Percentiles rank a stretch among this genome's conserved stretches.
phyloP scores from a whole-genome alignment of 2,797 vertebrate genomes.

The Melopsittacus undulatus region DNA sequence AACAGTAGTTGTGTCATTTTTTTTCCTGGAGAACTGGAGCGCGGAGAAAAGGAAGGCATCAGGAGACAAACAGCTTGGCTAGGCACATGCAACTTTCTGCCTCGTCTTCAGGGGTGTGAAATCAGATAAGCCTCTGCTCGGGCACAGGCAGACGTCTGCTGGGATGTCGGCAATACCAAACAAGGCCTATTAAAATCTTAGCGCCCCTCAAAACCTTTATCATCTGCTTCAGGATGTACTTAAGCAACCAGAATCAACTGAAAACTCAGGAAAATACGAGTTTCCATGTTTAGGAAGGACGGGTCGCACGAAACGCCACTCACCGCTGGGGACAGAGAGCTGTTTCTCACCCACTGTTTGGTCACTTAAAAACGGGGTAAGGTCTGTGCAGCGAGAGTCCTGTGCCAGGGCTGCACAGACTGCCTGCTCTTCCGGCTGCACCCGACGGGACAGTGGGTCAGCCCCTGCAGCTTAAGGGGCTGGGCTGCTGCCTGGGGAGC shows the following conservation, averaged over 20 bases:
- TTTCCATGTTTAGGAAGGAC: not conserved
- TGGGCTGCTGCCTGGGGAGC: not conserved
- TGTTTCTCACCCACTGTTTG: rapidly evolving
- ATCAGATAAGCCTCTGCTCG: not conserved
- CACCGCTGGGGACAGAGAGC: rapidly evolving
- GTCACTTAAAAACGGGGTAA: not conserved
- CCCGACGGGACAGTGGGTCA: rapidly evolving
- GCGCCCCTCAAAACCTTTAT: not conserved
- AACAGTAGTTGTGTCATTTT: not conserved
- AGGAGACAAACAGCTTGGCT: not conserved
- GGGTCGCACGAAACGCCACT: not conserved
- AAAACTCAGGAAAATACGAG: not conserved
- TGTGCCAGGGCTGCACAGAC: not conserved
- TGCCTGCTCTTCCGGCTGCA: not conserved
- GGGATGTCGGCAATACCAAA: not conserved
- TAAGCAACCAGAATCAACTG: not conserved
- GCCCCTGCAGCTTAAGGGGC: rapidly evolving
- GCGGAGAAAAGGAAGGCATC: not conserved
- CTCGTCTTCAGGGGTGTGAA: not conserved
- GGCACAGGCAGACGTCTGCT: not conserved
- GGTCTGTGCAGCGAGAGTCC: not conserved
- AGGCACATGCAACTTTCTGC: rapidly evolving
- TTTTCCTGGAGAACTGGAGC: not conserved
- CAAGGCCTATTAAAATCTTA: not conserved
- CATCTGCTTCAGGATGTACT: not conserved